Conservation (phyloP, 1,140 invertebrate species). For the Lanistes nyassanus region DNA sequence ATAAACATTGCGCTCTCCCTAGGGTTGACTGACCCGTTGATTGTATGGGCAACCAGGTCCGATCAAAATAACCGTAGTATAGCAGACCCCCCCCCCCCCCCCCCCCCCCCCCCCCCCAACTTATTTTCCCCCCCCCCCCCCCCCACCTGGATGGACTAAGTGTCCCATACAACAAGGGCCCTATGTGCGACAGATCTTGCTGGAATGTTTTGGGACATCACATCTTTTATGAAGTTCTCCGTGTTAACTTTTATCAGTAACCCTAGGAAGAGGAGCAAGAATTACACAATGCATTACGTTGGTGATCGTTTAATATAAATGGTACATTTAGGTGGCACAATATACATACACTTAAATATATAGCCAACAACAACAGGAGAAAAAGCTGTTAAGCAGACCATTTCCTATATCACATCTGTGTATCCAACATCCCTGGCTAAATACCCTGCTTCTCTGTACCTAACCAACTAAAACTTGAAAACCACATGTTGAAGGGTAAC, state of each 20-base stretch:
- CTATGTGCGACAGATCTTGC: not conserved
- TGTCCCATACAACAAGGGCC: too few species aligned
- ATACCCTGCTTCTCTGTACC: not conserved
- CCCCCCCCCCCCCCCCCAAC: too few species aligned
- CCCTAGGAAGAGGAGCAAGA: not conserved
- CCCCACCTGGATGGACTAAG: too few species aligned
- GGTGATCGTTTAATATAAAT: constrained; percentile 1
- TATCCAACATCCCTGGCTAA: not conserved
- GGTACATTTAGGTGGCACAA: not conserved
- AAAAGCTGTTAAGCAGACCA: not conserved
- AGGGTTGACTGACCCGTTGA: too few species aligned
- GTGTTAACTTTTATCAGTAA: too few species aligned
- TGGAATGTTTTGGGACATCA: constrained; percentile 7
- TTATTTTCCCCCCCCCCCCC: too few species aligned
- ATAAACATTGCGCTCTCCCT: too few species aligned
- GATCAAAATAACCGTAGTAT: too few species aligned
- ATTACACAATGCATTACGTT: not conserved
- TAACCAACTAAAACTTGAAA: not conserved
- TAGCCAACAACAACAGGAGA: not conserved
- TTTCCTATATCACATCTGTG: not conserved
- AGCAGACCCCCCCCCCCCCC: too few species aligned
- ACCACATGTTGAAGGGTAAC: not conserved
- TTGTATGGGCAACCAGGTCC: too few species aligned
- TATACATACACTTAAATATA: constrained; percentile 2
- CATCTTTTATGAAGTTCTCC: too few species aligned